Percentiles rank a stretch among this genome's conserved stretches.
Conservation (phyloP, 2,797 vertebrate species). For the Xiphorhynchus erythropygius region DNA sequence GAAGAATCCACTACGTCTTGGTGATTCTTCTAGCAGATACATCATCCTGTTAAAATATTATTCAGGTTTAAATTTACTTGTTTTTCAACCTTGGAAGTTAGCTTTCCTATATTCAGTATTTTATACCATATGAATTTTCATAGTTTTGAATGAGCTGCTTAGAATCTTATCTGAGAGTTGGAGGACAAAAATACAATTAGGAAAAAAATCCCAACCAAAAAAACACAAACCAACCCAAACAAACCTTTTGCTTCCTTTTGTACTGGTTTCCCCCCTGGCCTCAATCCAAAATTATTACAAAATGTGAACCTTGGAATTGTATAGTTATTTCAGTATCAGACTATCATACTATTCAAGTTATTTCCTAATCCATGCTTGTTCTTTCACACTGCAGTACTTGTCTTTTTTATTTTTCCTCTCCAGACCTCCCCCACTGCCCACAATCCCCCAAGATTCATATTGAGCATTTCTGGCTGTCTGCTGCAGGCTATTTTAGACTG, state of each 20-base stretch:
- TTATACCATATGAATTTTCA: neutral
- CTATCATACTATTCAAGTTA: neutral
- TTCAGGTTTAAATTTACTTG: neutral
- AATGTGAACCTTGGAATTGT: neutral
- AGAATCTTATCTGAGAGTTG: neutral
- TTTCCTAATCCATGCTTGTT: neutral
- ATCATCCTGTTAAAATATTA: neutral
- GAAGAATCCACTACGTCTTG: neutral
- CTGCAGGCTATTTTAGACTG: slow-evolving; percentile 34
- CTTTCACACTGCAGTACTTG: neutral
- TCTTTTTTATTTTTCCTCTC: neutral
- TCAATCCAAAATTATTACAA: neutral
- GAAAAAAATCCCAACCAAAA: rapidly evolving
- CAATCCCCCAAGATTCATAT: neutral
- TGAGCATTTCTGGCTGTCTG: neutral
- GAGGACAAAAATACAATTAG: neutral
- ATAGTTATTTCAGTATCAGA: neutral
- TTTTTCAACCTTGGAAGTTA: neutral
- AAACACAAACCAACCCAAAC: neutral
- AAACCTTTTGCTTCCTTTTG: neutral
- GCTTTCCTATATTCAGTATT: neutral
- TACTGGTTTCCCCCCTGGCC: neutral
- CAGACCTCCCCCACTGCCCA: neutral
- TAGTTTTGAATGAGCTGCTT: neutral
- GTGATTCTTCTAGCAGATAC: neutral